phyloP scores from a whole-genome alignment of 2,797 vertebrate species.

The Pangasius sanitwongsei region DNA sequence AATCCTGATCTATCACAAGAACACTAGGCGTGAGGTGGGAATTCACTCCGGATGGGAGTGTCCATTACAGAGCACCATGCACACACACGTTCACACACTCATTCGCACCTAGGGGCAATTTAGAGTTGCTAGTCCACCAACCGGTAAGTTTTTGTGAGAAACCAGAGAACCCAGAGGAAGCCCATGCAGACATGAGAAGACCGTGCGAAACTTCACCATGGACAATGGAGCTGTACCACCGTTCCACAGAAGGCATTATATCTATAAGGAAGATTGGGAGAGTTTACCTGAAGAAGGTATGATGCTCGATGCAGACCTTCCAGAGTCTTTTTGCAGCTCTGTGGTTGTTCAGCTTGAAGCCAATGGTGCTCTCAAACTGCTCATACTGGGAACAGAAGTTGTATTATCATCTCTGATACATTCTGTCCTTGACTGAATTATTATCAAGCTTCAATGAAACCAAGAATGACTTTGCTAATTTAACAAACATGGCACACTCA shows the following conservation, averaged over 20 bases:
- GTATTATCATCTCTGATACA: slow-evolving; percentile 12
- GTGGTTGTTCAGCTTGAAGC: slow-evolving; percentile 97
- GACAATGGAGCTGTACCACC: background rate
- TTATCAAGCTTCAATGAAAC: slow-evolving; percentile 6
- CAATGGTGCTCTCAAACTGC: slow-evolving; percentile 93
- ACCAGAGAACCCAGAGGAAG: background rate
- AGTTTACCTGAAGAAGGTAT: slow-evolving; percentile 96
- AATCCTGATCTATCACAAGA: background rate
- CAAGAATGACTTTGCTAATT: slow-evolving; percentile 23
- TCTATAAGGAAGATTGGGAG: background rate
- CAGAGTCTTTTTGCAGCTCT: slow-evolving; percentile 95
- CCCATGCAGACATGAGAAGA: background rate
- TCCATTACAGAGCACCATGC: background rate
- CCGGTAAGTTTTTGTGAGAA: background rate
- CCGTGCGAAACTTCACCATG: background rate
- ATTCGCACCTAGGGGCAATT: background rate
- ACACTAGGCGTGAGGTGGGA: too few species aligned
- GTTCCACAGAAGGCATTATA: background rate
- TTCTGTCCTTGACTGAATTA: slow-evolving; percentile 1
- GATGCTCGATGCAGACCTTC: slow-evolving; percentile 99
- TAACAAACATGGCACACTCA: slow-evolving; percentile 22
- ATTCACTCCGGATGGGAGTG: background rate
- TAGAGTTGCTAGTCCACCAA: background rate
- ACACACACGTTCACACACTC: too few species aligned
- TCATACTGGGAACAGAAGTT: slow-evolving; percentile 68